phyloP scores from a whole-genome alignment of 1,140 invertebrate species.

The Reticulitermes speratus region DNA sequence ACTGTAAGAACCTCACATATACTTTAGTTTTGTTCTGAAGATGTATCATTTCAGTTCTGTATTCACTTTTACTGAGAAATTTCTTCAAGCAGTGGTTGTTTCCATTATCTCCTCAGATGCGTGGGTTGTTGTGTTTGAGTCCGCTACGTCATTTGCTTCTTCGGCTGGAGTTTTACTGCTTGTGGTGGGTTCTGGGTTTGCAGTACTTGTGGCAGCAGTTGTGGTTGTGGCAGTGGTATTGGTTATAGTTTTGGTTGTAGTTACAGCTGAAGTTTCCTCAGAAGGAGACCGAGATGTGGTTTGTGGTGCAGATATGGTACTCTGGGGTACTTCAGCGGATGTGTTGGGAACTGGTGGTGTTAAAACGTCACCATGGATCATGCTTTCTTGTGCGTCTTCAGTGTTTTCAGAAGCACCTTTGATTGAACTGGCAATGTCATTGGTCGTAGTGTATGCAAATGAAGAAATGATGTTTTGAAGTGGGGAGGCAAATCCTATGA shows the following conservation, averaged over 20 bases:
- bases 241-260: background rate
- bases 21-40: background rate
- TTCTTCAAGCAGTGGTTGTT: background rate
- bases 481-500: background rate
- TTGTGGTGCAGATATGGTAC: background rate
- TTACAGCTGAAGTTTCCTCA: background rate
- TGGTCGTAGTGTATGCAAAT: background rate
- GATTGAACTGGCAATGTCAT: background rate
- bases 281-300: background rate
- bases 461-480: background rate
- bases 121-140: background rate
- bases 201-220: background rate
- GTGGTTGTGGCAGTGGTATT: background rate
- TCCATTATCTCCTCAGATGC: conserved; percentile 4
- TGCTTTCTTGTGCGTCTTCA: conserved; percentile 3
- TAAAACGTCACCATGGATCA: background rate
- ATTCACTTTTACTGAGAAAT: background rate
- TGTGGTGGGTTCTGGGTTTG: background rate
- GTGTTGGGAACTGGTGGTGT: background rate
- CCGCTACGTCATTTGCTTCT: background rate
- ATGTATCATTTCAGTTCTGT: background rate
- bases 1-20: too few species aligned
- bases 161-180: background rate
- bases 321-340: background rate
- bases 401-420: background rate